Percentiles rank a stretch among this genome's conserved stretches.
Conservation (phyloP, 2,113 vertebrate genomes). For the Calidris pygmaea region DNA sequence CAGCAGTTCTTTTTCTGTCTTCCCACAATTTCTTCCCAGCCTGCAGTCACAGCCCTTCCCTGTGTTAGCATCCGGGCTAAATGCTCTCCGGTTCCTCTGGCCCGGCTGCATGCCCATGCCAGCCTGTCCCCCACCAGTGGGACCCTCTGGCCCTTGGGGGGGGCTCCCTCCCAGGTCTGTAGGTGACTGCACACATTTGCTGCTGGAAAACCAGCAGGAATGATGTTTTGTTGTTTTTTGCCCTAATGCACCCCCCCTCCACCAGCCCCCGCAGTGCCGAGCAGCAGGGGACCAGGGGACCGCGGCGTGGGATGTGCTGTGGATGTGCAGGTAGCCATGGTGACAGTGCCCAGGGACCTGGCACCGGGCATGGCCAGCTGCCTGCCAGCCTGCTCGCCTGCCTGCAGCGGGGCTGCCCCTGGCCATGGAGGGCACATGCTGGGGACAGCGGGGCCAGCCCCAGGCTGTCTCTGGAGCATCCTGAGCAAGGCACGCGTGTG, state of each 20-base stretch:
- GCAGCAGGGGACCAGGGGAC: not conserved
- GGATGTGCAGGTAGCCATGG: not conserved
- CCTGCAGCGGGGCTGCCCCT: not conserved
- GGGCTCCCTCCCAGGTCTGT: not conserved
- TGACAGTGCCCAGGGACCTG: not conserved
- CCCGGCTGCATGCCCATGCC: not conserved
- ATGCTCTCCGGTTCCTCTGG: accelerated
- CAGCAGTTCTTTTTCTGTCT: slow-evolving; percentile 43
- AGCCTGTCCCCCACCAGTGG: not conserved
- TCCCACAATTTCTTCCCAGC: not conserved
- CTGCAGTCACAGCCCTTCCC: not conserved
- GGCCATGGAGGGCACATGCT: accelerated
- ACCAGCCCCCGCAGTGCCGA: not conserved
- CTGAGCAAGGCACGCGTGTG: accelerated
- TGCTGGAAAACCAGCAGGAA: not conserved
- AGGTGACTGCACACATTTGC: not conserved
- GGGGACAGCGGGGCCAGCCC: not conserved
- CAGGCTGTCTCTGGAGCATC: not conserved
- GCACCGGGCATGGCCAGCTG: not conserved
- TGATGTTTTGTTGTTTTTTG: not conserved
- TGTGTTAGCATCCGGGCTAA: not conserved
- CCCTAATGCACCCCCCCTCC: accelerated
- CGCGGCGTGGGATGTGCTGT: accelerated
- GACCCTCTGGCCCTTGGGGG: not conserved
- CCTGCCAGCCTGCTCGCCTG: not conserved